Conservation (phyloP, 2,888 invertebrate species). For the Epistrophella euchroma region DNA sequence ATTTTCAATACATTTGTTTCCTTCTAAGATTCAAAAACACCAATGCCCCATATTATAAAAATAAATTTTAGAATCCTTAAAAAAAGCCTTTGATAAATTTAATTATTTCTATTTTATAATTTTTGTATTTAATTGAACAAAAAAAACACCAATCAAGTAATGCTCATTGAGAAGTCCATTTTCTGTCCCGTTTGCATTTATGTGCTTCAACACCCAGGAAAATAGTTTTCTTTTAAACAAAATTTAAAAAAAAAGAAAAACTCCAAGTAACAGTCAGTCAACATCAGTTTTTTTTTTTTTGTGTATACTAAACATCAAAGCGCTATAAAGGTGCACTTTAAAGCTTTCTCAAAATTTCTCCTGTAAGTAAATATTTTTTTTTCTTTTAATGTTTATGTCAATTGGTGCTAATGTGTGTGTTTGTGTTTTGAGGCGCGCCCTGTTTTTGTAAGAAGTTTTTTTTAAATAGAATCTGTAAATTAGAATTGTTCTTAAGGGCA, state of each 20-base stretch:
- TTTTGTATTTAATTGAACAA: too few relatives aligned
- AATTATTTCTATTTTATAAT: too few relatives aligned
- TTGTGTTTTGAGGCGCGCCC: not conserved
- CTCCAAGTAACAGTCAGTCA: constrained; percentile 11
- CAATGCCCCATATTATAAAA: too few relatives aligned
- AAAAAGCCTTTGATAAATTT: too few relatives aligned
- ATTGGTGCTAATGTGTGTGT: not conserved
- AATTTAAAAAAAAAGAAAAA: not conserved
- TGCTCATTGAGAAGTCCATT: not conserved
- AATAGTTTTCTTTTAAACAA: constrained; percentile 1
- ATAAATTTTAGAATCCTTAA: too few relatives aligned
- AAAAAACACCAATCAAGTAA: not conserved
- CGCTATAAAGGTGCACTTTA: constrained; percentile 22
- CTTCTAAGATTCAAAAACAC: too few relatives aligned
- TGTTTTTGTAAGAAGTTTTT: constrained; percentile 21
- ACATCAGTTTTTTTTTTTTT: constrained; percentile 2
- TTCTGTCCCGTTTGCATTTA: not conserved
- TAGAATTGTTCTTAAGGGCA: constrained; percentile 40
- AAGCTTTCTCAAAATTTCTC: constrained; percentile 8
- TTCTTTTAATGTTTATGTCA: not conserved
- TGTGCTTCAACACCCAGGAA: constrained; percentile 11
- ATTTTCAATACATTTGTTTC: too few relatives aligned
- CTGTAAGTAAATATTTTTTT: constrained; percentile 10
- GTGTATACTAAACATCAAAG: not conserved
- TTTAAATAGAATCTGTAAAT: constrained; percentile 46